A percentile compares a stretch with the other conserved stretches of the same genome.
phyloP scores from a whole-genome alignment of 2,113 vertebrate species.

The Coptodon rendalli region DNA sequence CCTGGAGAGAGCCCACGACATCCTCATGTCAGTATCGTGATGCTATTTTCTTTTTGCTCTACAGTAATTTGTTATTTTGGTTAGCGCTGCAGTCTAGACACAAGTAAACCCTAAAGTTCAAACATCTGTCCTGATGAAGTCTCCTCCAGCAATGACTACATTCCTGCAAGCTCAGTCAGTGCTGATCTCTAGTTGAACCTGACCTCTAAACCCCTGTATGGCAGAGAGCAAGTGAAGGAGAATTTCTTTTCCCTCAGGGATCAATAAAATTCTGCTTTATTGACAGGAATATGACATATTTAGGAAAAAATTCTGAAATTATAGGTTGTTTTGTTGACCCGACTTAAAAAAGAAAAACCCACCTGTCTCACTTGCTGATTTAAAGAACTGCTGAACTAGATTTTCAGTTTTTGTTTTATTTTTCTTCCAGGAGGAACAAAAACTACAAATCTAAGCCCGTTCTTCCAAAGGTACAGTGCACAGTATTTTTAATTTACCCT shows the following conservation, averaged over 20 bases:
- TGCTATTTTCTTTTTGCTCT: background rate
- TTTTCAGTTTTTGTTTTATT: background rate
- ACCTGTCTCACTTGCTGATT: background rate
- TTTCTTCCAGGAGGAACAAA: constrained; percentile 84
- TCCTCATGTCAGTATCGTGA: constrained; percentile 87
- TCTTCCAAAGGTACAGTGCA: constrained; percentile 89
- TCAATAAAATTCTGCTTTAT: background rate
- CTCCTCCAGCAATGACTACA: background rate
- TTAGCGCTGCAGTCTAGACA: background rate
- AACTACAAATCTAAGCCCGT: constrained; percentile 86
- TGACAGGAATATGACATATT: background rate
- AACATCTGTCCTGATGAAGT: background rate
- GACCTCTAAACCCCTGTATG: constrained; percentile 13
- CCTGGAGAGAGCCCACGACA: constrained; percentile 92
- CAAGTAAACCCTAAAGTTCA: background rate
- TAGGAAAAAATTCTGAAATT: background rate
- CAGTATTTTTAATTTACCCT: background rate
- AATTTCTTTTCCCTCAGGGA: constrained; percentile 13
- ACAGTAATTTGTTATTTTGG: background rate
- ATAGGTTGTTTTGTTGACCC: background rate
- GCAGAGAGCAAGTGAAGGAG: background rate
- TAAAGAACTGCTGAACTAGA: background rate
- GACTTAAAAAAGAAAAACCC: background rate
- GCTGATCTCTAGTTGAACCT: constrained; percentile 4
- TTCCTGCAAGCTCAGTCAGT: constrained; percentile 5